Evolutionary conservation across 2,113 vertebrate species (phyloP), one percentile per base, ranked within the genome.

Genomic region (Antigone vipio): DNA sequence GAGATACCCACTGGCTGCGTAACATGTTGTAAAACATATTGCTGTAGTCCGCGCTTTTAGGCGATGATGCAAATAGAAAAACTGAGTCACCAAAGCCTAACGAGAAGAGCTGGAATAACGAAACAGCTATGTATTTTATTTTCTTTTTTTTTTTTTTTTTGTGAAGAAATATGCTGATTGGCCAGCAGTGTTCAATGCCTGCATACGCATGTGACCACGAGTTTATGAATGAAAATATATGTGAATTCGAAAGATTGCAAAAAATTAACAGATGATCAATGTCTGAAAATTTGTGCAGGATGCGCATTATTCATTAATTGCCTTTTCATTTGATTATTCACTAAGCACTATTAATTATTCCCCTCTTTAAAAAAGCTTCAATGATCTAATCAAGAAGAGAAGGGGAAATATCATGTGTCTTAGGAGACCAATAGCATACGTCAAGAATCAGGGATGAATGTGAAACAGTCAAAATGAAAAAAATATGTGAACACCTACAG

Each of bases 291-390:
- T 78, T 47, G 40, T 93, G 52, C 88, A 50, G 85, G 85, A 52
- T 90, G 95, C 80, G 50, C 66, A 78, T 78, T 92, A 85, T 86
- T 96, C 92, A 93, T 95, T 95, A 96, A 95, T 86, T 81, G 79
- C 64, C 85, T 94, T 94, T 92, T 95, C 53, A 76, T 78, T 71
- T 88, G 72, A 52, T 96, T 94, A 92, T 94, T 92, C 88, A 92
- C 72, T 63, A 74, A 80, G 40, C 52, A 40, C 42, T 92, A 93
- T 90, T 92, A 92, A 86, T 95, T 94, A 90, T 45, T 76, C 59
- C 23, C 82, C 68, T 71, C 63, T 84, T 95, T 66, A 24, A 88
- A 88, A 94, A 62, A 84, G 40, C 79, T 86, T 90, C 85, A 92
- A 74, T 92, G 64, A 94, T 52, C 85, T 89, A 94, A 95, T 93